Evolutionary conservation across 2,888 invertebrate genomes (phyloP).

Genomic region (Microlaimidae sp.): DNA sequence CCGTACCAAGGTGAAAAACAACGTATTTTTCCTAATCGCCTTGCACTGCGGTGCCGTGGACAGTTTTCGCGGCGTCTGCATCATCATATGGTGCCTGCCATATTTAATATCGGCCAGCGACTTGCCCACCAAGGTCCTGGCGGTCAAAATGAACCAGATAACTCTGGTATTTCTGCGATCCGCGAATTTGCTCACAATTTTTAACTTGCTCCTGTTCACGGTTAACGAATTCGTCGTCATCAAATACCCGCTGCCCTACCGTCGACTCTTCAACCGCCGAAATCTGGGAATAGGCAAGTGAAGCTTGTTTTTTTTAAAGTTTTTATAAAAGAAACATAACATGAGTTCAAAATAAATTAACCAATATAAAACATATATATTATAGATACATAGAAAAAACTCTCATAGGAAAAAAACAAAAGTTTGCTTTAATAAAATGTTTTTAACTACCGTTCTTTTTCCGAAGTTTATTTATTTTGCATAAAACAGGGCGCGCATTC

Average conservation of each 20-base stretch:
- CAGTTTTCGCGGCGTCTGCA: slow-evolving; percentile 26
- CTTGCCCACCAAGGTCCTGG: too few relatives aligned
- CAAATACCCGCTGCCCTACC: slow-evolving; percentile 31
- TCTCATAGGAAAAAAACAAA: too few relatives aligned
- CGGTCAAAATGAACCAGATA: slow-evolving; percentile 25
- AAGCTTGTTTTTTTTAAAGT: too few relatives aligned
- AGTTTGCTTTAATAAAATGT: too few relatives aligned
- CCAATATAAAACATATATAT: too few relatives aligned
- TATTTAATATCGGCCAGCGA: too few relatives aligned
- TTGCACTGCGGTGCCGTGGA: slow-evolving; percentile 31
- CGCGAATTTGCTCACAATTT: slow-evolving; percentile 32
- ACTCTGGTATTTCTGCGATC: slow-evolving; percentile 27
- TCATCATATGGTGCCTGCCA: slow-evolving; percentile 23
- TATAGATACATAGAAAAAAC: too few relatives aligned
- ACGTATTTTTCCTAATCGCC: slow-evolving; percentile 6
- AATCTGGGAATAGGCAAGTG: slow-evolving; percentile 22
- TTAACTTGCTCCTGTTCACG: slow-evolving; percentile 33
- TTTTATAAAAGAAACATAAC: too few relatives aligned
- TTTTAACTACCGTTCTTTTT: too few relatives aligned
- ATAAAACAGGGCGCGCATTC: too few relatives aligned
- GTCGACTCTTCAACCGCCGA: slow-evolving; percentile 28
- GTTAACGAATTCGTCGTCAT: slow-evolving; percentile 30
- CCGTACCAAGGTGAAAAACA: neutral
- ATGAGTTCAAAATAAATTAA: too few relatives aligned
- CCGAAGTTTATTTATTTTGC: too few relatives aligned